Evolutionary conservation across 2,888 invertebrate genomes (phyloP), one percentile per base, ranked within the genome.

Genomic region (Rhingia rostrata): DNA sequence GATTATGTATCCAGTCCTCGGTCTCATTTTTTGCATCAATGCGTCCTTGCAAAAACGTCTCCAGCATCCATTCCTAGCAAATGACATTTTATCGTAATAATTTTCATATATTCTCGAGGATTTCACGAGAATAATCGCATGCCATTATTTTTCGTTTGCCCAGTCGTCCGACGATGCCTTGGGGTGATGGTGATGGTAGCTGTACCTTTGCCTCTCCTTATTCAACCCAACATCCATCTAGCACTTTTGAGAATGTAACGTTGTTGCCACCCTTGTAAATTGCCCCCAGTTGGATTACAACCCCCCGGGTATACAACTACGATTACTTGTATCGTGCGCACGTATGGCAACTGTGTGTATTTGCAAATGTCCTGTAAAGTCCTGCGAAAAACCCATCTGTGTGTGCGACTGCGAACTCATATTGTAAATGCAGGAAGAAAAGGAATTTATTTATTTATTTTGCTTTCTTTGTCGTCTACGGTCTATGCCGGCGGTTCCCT

Each of bases 371-470:
- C 80, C 69, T 75, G 84, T 75, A 70, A 80, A 70, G 74, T 84
- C 74, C 63, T 79, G 56, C 58, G 75, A 63, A 77, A 70, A 43
- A 54, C 12, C 54, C 54, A 43, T 73, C 39, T 67, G 56, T 67
- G 32, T 67, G 41, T 56, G 49, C 54, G 75, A 81, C 54, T 81
- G 70, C 80, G 74, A 75, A 75, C 60, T 84, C 84, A 75, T 84
- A 84, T 84, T 84, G 84, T 84, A 84, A 84, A 84, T 84, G 80
- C 84, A 84, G 84, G 84, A 84, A 80, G 70, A 80, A 84, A 74
- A 80, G 84, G 64, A 84, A 61, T 84, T 80, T 67, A 49, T 14
- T 53, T 70, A 58, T 70, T 82, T 70, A 4, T 14, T 37, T 12
- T 12, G 30, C 39, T 67, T 43, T 72, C 22, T 45, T 69, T 63